Evolutionary conservation across 2,888 invertebrate genomes (phyloP).

Genomic region (Teleiodes luculella): DNA sequence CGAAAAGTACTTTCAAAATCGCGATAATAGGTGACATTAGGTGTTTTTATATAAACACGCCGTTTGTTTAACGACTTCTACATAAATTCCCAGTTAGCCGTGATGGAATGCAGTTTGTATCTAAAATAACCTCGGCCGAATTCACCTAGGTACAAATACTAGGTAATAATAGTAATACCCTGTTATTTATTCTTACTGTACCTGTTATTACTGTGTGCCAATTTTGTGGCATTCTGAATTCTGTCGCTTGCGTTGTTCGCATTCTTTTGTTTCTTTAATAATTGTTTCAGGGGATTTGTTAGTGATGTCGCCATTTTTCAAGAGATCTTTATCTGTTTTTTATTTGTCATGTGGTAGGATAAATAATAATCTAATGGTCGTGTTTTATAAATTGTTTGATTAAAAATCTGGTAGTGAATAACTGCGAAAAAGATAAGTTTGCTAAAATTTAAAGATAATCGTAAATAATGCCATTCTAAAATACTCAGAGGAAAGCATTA

Average conservation of each 20-base stretch:
- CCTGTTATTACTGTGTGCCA: slow-evolving; percentile 16
- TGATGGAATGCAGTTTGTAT: slow-evolving; percentile 26
- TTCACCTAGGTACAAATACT: slow-evolving; percentile 3
- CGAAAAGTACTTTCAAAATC: neutral
- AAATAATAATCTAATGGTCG: too few relatives aligned
- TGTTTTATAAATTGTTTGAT: too few relatives aligned
- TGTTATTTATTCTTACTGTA: slow-evolving; percentile 13
- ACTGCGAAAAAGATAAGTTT: too few relatives aligned
- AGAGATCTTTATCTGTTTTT: neutral
- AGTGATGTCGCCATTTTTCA: neutral
- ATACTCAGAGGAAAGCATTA: too few relatives aligned
- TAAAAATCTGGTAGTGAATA: too few relatives aligned
- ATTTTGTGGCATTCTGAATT: slow-evolving; percentile 1
- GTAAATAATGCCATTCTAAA: too few relatives aligned
- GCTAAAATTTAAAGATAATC: too few relatives aligned
- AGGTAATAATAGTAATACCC: neutral
- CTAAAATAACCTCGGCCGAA: slow-evolving; percentile 1
- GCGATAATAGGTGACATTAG: neutral
- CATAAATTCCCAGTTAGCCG: slow-evolving; percentile 23
- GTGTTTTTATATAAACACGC: slow-evolving; percentile 15
- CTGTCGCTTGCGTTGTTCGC: slow-evolving; percentile 8
- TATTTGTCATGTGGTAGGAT: neutral
- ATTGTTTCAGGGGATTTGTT: neutral
- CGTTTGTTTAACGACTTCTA: neutral
- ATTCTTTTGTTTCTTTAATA: slow-evolving; percentile 1